phyloP scores from a whole-genome alignment of 2,888 invertebrate species.

The Cotesia congregata region DNA sequence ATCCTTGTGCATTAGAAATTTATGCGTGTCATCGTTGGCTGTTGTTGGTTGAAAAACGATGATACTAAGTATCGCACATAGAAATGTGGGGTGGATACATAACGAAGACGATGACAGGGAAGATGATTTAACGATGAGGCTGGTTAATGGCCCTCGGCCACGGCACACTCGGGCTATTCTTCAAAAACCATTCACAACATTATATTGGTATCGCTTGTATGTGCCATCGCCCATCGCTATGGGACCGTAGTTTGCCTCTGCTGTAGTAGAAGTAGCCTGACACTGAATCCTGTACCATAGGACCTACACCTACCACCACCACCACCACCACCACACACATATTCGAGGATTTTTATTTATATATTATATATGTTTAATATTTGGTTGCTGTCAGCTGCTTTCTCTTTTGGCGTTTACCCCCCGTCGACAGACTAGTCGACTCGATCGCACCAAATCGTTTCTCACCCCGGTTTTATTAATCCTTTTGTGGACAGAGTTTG shows the following conservation, averaged over 20 bases:
- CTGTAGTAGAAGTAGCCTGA: no score
- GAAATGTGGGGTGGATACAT: slow-evolving; percentile 56
- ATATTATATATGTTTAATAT: slow-evolving; percentile 35
- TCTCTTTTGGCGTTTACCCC: slow-evolving; percentile 45
- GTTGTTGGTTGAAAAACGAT: slow-evolving; percentile 40
- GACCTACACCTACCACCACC: background rate
- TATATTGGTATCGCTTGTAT: slow-evolving; percentile 32
- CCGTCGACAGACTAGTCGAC: slow-evolving; percentile 51
- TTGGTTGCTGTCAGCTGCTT: slow-evolving; percentile 35
- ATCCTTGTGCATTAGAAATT: background rate
- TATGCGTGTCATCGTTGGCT: background rate
- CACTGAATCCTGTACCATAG: slow-evolving; percentile 4
- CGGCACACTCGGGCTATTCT: slow-evolving; percentile 60
- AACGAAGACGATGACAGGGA: slow-evolving; percentile 69
- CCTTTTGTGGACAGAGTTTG: slow-evolving; percentile 22
- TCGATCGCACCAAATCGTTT: slow-evolving; percentile 56
- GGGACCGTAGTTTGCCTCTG: slow-evolving; percentile 4
- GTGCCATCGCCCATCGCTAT: background rate
- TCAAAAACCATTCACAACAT: slow-evolving; percentile 63
- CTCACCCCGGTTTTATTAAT: slow-evolving; percentile 32
- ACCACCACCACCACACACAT: slow-evolving; percentile 14
- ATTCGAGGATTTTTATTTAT: slow-evolving; percentile 25
- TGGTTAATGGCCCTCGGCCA: slow-evolving; percentile 62
- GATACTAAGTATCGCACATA: slow-evolving; percentile 29
- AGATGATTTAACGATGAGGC: slow-evolving; percentile 66